Conservation (phyloP, 2,888 invertebrate species). For the Tiphia femorata region DNA sequence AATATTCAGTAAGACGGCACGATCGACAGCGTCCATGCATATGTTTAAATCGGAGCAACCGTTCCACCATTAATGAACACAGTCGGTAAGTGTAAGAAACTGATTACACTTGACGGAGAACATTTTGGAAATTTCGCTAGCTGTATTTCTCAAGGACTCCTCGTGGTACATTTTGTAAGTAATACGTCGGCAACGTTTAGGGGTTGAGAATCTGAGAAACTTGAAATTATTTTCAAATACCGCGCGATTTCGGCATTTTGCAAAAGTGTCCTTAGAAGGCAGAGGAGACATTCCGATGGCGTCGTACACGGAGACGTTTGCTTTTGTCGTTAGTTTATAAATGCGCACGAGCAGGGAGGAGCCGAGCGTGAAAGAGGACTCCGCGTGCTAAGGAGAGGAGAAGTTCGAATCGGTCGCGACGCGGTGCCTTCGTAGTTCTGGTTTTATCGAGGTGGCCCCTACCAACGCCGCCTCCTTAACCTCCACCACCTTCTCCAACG, state of each 20-base stretch:
- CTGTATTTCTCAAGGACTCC: too few species aligned
- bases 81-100: too few species aligned
- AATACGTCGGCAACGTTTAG: too few species aligned
- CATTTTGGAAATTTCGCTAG: too few species aligned
- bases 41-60: too few species aligned
- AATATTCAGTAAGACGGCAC: too few species aligned
- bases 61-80: too few species aligned
- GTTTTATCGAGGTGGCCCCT: constrained; percentile 52
- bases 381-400: constrained; percentile 2
- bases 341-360: background rate
- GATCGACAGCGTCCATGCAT: too few species aligned
- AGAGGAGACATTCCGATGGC: too few species aligned
- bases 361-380: background rate
- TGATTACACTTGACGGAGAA: too few species aligned
- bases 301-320: too few species aligned
- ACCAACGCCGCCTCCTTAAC: constrained; percentile 64
- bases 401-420: constrained; percentile 25
- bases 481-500: constrained; percentile 63
- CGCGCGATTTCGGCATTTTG: background rate
- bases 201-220: background rate
- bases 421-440: constrained; percentile 40
- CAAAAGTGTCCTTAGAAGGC: background rate
- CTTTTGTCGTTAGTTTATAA: background rate
- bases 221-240: background rate
- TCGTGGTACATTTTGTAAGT: too few species aligned